These are phyloP conservation scores for Steatocranus sp. DNA, from an alignment of 2,797 vertebrate species.

Conservation along the genomic window DNA sequence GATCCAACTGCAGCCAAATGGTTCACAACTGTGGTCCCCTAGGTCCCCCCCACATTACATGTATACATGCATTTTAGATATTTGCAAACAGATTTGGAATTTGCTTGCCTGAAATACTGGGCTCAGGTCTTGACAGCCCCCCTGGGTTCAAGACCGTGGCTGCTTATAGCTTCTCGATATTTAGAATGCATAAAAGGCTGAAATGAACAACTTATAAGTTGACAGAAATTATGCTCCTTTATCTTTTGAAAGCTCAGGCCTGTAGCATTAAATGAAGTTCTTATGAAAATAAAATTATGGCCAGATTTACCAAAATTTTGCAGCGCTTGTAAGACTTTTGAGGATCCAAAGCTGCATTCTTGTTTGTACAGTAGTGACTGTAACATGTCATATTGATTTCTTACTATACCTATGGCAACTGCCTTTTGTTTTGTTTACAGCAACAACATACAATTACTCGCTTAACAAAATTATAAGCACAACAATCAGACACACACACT, in stretches of 20 bases:
- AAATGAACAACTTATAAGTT: background rate
- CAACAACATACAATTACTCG: background rate
- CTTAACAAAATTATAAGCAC: background rate
- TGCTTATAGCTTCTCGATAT: background rate
- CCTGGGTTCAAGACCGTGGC: background rate
- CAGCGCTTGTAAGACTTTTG: background rate
- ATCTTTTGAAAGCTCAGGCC: background rate
- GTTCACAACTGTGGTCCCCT: background rate
- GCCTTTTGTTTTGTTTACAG: background rate
- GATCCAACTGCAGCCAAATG: background rate
- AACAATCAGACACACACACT: background rate
- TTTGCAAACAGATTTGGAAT: background rate
- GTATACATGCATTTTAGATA: background rate
- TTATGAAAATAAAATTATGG: background rate
- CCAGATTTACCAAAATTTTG: background rate
- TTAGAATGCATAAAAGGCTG: background rate
- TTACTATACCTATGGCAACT: background rate
- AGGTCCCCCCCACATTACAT: background rate
- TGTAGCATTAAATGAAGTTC: background rate
- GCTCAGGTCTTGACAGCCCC: background rate
- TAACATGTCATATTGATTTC: background rate
- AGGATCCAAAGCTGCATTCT: background rate
- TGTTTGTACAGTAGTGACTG: background rate
- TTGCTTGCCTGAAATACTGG: background rate
- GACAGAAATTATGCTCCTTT: background rate